Evolutionary conservation across 2,888 invertebrate genomes (phyloP).

Genomic region (Periphyllus acericola): DNA sequence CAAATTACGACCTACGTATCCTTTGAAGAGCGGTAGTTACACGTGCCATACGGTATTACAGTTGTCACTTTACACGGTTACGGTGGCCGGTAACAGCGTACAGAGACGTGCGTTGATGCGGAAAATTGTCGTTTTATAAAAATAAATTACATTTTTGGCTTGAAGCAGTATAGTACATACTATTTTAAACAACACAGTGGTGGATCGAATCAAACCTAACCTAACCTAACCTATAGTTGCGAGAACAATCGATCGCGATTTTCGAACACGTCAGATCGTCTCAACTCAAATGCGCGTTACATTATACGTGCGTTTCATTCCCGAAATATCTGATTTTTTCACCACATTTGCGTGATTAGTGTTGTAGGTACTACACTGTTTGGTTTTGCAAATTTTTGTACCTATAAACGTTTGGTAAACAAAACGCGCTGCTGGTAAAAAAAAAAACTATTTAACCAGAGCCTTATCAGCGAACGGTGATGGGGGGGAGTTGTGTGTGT

Average conservation of each 20-base stretch:
- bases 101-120: not conserved
- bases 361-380: too few relatives aligned
- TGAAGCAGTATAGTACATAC: not conserved
- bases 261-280: too few relatives aligned
- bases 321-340: too few relatives aligned
- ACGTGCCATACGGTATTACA: not conserved
- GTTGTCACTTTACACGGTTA: constrained; percentile 3
- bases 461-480: too few relatives aligned
- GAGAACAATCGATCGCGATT: not conserved
- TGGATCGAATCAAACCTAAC: too few relatives aligned
- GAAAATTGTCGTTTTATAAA: not conserved
- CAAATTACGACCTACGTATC: constrained; percentile 12
- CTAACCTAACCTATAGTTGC: too few relatives aligned
- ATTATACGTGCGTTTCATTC: too few relatives aligned
- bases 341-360: too few relatives aligned
- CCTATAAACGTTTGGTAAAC: not conserved
- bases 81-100: not conserved
- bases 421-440: not conserved
- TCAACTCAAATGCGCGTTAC: too few relatives aligned
- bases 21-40: not conserved
- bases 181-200: not conserved
- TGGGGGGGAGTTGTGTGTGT: too few relatives aligned
- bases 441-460: too few relatives aligned
- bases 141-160: constrained; percentile 7
- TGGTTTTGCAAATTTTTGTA: not conserved